Percentiles rank a stretch among this genome's conserved stretches.
Evolutionary conservation across 2,888 invertebrate species (phyloP).

Genomic region (Eupithecia exiguata): DNA sequence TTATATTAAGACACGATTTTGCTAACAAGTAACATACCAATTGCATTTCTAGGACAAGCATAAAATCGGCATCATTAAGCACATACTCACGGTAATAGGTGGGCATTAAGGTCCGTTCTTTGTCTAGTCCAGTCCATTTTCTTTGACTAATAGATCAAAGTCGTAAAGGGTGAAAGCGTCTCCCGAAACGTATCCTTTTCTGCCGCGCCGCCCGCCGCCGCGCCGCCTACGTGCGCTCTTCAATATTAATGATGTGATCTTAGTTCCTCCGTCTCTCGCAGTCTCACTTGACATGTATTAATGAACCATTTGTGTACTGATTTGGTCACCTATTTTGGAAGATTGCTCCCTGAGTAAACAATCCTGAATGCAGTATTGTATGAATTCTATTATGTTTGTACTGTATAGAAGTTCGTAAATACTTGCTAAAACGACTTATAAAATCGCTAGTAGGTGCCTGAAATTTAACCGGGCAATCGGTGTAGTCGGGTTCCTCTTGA

Average conservation of each 20-base stretch:
- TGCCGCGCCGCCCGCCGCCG: conserved; percentile 41
- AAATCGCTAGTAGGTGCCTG: background rate
- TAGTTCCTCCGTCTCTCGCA: conserved; percentile 76
- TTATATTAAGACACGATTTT: background rate
- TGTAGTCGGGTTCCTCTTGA: too few species aligned
- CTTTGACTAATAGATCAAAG: conserved; percentile 72
- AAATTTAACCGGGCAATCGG: background rate
- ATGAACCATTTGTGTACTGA: conserved; percentile 76
- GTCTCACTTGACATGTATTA: conserved; percentile 77
- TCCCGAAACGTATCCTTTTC: conserved; percentile 76
- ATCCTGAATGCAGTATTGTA: conserved; percentile 33
- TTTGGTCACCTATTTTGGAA: conserved; percentile 63
- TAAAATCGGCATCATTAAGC: conserved; percentile 58
- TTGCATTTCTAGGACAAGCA: conserved; percentile 54
- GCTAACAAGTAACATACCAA: background rate
- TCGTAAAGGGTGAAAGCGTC: conserved; percentile 80
- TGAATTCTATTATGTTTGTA: conserved; percentile 25
- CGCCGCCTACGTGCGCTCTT: conserved; percentile 76
- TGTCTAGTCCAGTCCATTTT: conserved; percentile 58
- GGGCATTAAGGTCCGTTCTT: conserved; percentile 51
- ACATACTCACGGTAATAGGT: conserved; percentile 39
- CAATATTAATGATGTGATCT: conserved; percentile 83
- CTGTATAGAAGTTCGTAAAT: background rate
- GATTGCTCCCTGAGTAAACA: conserved; percentile 48
- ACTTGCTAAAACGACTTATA: background rate